Base-by-base conservation (phyloP, 2,888 invertebrate genomes). In the Philonicus albiceps region DNA sequence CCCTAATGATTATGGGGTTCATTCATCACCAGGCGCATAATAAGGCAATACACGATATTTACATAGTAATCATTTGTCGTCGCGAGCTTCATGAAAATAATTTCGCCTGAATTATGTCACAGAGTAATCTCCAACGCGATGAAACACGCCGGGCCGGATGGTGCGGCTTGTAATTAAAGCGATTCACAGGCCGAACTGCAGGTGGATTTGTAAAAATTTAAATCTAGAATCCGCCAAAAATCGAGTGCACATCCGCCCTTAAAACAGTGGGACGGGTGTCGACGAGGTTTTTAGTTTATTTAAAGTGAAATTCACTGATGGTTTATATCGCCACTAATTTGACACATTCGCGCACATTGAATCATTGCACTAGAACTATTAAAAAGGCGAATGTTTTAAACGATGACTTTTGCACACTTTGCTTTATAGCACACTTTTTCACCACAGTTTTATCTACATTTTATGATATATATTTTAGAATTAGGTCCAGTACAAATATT, bases 1-100 rank as follows among this genome's bases (percentile, higher is more conserved):
- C 76, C 76, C 22, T 40, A 40, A 76, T 40, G 19, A 43, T 76
- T 76, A 76, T 76, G 76, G 37, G 76, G 22, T 40, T 76, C 76
- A 76, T 76, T 76, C 76, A 76, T 76, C 76, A 76, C 76, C 22
- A 43, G 43, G 34, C 76, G 76, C 22, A 76, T 76, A 76, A 76
- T 43, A 76, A 76, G 76, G 76, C 40, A 76, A 76, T 40, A 76
- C 76, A 40, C 37, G 76, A 76, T 37, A 76, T 76, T 76, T 76
- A 76, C 76, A 76, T 76, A 74, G 74, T 74, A 76, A 76, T 76
- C 76, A 76, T 76, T 76, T 76, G 76, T 76, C 19, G 76, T 76
- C 19, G 76, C 27, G 76, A 11, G 31, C 31, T 43, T 40, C 76
- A 43, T 76, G 76, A 76, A 40, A 76, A 76, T 76, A 76, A 76